A percentile compares a stretch with the other conserved stretches of the same genome.
Evolutionary conservation across 2,797 vertebrate species (phyloP).

Genomic region (Thamnophis elegans): DNA sequence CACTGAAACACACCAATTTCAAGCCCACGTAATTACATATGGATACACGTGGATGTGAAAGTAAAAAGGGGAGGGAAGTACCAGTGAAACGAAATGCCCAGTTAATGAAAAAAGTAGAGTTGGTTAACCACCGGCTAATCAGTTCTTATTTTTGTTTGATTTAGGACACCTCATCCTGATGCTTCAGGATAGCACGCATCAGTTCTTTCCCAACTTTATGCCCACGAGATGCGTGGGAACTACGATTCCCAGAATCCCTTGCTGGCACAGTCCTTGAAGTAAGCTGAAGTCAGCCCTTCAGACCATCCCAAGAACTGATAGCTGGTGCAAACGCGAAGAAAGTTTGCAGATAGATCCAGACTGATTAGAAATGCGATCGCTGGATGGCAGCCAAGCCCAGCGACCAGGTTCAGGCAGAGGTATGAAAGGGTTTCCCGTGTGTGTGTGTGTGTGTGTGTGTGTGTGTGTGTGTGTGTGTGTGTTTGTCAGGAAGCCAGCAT

Average conservation of each 20-base stretch:
- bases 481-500: not conserved
- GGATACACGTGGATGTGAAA: not conserved
- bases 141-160: not conserved
- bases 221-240: not conserved
- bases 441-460: no score
- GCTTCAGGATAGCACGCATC: not conserved
- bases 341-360: not conserved
- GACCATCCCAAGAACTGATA: not conserved
- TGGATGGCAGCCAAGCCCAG: not conserved
- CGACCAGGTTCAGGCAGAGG: not conserved
- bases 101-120: not conserved
- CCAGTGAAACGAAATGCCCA: not conserved
- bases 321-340: not conserved
- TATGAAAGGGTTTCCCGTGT: not conserved
- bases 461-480: no score
- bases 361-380: not conserved
- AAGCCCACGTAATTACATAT: not conserved
- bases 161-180: not conserved
- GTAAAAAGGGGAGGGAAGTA: not conserved
- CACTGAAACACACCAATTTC: not conserved
- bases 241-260: not conserved
- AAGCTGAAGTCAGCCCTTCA: not conserved
- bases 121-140: not conserved
- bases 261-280: not conserved
- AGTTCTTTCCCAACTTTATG: not conserved